phyloP scores from a whole-genome alignment of 2,888 invertebrate species.

The Xestia c-nigrum region DNA sequence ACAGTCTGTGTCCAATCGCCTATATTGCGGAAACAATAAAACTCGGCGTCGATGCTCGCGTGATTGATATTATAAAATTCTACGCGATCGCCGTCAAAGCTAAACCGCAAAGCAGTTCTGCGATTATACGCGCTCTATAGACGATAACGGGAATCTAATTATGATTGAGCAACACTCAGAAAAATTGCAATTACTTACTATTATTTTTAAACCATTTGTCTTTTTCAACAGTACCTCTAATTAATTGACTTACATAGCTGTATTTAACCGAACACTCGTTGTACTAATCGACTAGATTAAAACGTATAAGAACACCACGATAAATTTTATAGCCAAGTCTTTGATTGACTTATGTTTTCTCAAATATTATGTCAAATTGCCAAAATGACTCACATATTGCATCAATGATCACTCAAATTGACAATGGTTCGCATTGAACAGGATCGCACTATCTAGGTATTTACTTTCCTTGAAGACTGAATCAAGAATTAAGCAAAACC shows the following conservation, averaged over 20 bases:
- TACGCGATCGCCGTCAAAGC: slow-evolving; percentile 61
- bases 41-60: slow-evolving; percentile 64
- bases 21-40: slow-evolving; percentile 82
- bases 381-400: background rate
- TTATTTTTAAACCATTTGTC: slow-evolving; percentile 6
- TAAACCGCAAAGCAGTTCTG: slow-evolving; percentile 66
- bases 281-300: background rate
- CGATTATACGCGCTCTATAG: slow-evolving; percentile 65
- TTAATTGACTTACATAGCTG: background rate
- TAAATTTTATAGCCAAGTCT: background rate
- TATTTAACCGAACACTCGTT: slow-evolving; percentile 1
- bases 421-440: background rate
- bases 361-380: background rate
- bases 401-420: background rate
- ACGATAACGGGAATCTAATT: slow-evolving; percentile 67
- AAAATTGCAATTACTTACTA: slow-evolving; percentile 24
- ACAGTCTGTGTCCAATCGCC: slow-evolving; percentile 71
- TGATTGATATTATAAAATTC: slow-evolving; percentile 77
- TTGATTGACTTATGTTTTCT: background rate
- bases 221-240: background rate
- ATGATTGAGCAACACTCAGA: slow-evolving; percentile 50
- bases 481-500: slow-evolving; percentile 9
- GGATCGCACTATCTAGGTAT: background rate
- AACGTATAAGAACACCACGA: background rate
- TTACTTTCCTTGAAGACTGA: background rate